Evolutionary conservation across 2,888 invertebrate species (phyloP), one percentile per base, ranked within the genome.

Genomic region (Lithophane leautieri): DNA sequence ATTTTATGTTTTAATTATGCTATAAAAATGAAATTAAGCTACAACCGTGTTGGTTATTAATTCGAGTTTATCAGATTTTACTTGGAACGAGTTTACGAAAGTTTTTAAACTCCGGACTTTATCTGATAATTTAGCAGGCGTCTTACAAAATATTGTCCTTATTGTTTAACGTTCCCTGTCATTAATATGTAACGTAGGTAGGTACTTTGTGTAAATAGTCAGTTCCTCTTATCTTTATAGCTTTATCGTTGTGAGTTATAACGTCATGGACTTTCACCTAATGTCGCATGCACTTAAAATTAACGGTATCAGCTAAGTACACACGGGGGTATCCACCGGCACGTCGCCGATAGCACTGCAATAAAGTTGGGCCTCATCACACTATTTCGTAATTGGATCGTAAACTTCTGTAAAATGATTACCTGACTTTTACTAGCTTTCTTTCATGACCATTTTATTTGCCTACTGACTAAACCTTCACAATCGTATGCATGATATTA

Each of bases 331-430:
- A 88, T 89, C 85, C 79, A 79, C 79, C 79, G 81, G 87, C 86
- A 85, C 84, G 89, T 89, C 85, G 79, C 73, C 88, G 88, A 90
- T 91, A 89, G 87, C 77, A 68, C 86, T 82, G 91, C 88, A 88
- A 91, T 93, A 93, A 93, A 92, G 84, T 82, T 86, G 85, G 81
- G 87, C 89, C 89, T 90, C 89, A 91, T 92, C 91, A 92, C 92
- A 93, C 93, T 90, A 92, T 90, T 90, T 89, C 89, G 90, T 93
- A 92, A 93, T 93, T 93, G 92, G 91, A 89, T 85, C 90, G 87
- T 92, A 92, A 93, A 92, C 88, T 86, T 90, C 90, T 90, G 88
- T 91, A 90, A 91, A 91, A 91, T 90, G 88, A 91, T 89, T 91
- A 89, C 89, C 89, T 87, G 85, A 77, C 86, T 89, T 91, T 90